Percentiles rank a stretch among this genome's conserved stretches.
Conservation (phyloP, 2,888 invertebrate species). For the Dolomedes plantarius region DNA sequence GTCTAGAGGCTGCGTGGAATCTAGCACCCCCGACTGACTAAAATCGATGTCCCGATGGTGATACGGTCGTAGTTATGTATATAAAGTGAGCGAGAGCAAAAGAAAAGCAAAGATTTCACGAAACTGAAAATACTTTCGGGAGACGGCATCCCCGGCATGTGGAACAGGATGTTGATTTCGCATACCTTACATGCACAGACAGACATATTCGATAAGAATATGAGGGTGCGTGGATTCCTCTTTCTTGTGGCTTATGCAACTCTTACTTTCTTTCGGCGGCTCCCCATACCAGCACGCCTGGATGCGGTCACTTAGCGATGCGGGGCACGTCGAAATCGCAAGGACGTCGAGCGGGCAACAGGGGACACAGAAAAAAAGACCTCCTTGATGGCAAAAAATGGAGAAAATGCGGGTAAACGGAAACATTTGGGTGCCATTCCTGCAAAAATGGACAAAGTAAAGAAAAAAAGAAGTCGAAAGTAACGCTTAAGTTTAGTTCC, state of each 20-base stretch:
- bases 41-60: no score
- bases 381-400: neutral
- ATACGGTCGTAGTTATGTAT: no score
- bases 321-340: neutral
- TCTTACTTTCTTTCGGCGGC: slow-evolving; percentile 30
- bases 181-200: neutral
- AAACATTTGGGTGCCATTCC: neutral
- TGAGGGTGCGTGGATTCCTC: neutral
- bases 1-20: no score
- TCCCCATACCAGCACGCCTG: slow-evolving; percentile 27
- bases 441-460: no score
- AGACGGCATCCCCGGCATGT: slow-evolving; percentile 12
- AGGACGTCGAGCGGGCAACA: neutral
- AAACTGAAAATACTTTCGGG: neutral
- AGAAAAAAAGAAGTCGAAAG: no score
- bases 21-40: no score
- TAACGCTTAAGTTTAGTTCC: no score
- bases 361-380: neutral
- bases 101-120: no score
- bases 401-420: neutral
- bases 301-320: neutral
- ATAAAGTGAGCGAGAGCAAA: no score
- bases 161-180: slow-evolving; percentile 19
- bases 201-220: slow-evolving; percentile 10
- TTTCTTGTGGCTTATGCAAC: slow-evolving; percentile 15